Percentiles rank a stretch among this genome's conserved stretches.
These are phyloP conservation scores for Chondrosia reniformis DNA, from an alignment of 37 sponge, comb jelly and placozoan genomes.

Conservation along the genomic window DNA sequence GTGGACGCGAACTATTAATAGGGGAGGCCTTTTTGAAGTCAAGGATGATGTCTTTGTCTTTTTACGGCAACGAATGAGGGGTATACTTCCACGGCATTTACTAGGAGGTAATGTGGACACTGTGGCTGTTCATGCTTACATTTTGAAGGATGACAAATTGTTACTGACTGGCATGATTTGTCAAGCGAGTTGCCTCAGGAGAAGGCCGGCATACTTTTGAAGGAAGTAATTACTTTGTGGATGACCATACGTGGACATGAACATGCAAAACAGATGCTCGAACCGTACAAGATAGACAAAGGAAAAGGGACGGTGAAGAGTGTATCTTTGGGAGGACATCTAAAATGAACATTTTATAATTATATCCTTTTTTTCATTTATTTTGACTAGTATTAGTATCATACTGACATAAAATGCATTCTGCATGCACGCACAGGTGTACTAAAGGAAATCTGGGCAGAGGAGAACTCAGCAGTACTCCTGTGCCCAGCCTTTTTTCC, in stretches of 20 bases:
- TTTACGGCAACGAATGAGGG: not conserved
- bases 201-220: not conserved
- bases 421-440: no score
- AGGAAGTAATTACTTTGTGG: not conserved
- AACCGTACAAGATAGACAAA: not conserved
- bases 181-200: no score
- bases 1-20: not conserved
- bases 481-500: no score
- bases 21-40: slow-evolving; percentile 1
- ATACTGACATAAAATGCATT: no score
- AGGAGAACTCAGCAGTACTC: no score
- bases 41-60: not conserved
- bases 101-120: not conserved
- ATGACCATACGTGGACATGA: not conserved
- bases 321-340: no score
- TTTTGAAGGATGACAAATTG: not conserved
- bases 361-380: no score
- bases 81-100: not conserved
- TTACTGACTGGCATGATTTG: not conserved
- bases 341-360: no score
- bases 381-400: no score
- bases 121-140: not conserved
- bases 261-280: not conserved
- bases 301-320: not conserved
- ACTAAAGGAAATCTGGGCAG: no score